These are phyloP conservation scores for Scaptomyza parva DNA, from an alignment of 2,888 invertebrate genomes.

Conservation along the genomic window DNA sequence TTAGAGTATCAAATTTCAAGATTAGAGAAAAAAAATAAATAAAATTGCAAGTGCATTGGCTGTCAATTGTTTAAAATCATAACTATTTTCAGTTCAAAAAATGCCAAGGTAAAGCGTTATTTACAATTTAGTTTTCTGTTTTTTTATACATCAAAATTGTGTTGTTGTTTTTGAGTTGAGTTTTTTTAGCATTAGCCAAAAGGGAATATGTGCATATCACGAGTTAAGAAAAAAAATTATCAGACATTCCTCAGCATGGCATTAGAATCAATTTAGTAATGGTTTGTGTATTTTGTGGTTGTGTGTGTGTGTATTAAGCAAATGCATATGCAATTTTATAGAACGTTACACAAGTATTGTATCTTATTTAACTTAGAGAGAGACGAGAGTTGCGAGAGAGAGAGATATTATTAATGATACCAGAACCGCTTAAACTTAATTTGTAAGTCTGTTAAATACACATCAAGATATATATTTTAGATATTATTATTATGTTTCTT, in stretches of 20 bases:
- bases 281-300: constrained; percentile 15
- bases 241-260: constrained; percentile 58
- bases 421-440: constrained; percentile 73
- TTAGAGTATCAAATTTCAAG: constrained; percentile 55
- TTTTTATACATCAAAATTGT: constrained; percentile 21
- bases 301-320: constrained; percentile 49
- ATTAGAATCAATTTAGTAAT: constrained; percentile 66
- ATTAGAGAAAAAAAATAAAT: constrained; percentile 57
- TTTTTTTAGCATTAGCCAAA: constrained; percentile 40
- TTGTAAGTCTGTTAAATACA: constrained; percentile 68
- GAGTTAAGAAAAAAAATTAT: constrained; percentile 37
- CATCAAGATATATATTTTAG: constrained; percentile 27
- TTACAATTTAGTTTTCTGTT: constrained; percentile 50
- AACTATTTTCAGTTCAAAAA: constrained; percentile 26
- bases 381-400: constrained; percentile 47
- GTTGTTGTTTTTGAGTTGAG: no score
- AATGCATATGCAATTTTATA: constrained; percentile 75
- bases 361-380: constrained; percentile 47
- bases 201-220: constrained; percentile 48
- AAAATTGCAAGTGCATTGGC: constrained; percentile 79
- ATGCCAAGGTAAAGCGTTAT: constrained; percentile 74
- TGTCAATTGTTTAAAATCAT: constrained; percentile 38
- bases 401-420: constrained; percentile 62
- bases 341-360: constrained; percentile 61
- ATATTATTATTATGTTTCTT: constrained; percentile 6